Evolutionary conservation across 2,113 vertebrate species (phyloP), one percentile per base, ranked within the genome.

Genomic region (Anguilla rostrata): DNA sequence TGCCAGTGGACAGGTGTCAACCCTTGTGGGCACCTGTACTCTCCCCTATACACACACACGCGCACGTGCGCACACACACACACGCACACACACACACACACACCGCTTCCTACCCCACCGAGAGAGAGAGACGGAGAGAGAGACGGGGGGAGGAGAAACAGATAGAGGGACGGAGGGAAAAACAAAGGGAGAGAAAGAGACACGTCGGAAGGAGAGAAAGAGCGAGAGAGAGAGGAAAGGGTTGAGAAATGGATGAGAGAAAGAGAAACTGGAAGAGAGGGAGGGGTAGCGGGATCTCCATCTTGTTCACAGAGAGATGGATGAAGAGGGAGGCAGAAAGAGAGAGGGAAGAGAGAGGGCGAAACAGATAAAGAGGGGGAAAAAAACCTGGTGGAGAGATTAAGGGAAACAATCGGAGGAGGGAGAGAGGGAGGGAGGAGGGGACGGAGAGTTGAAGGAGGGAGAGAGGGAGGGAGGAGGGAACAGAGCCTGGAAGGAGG

Each of bases 241-340:
- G 8, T 66, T 4, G 60, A 66, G 5, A 66, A 26, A 66, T 20
- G 18, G 5, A 66, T 60, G 18, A 63, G 26, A 26, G 22, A 63
- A 63, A 63, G 5, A 26, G 4, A 63, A 20, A 63, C 2, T 5
- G 60, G 26, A 15, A 56, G 8, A 56, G 53, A 56, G 53, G 8
- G 53, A 34, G 34, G 34, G 34, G 34, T 34, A 34, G 34, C 34
- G 49, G 49, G 7, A 53, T 53, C 49, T 53, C 49, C 7, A 53
- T 53, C 12, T 14, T 53, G 9, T 14, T 9, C 7, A 53, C 11
- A 53, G 49, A 53, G 49, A 53, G 43, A 46, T 46, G 43, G 43
- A 46, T 46, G 43, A 46, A n/a, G 63, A 78, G 34, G 87, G 87
- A 78, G 83, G 39, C 18, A 57, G 34, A 22, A 14, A 41, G 75